phyloP scores from a whole-genome alignment of 2,888 invertebrate genomes.

The Ecdyonurus torrentis region DNA sequence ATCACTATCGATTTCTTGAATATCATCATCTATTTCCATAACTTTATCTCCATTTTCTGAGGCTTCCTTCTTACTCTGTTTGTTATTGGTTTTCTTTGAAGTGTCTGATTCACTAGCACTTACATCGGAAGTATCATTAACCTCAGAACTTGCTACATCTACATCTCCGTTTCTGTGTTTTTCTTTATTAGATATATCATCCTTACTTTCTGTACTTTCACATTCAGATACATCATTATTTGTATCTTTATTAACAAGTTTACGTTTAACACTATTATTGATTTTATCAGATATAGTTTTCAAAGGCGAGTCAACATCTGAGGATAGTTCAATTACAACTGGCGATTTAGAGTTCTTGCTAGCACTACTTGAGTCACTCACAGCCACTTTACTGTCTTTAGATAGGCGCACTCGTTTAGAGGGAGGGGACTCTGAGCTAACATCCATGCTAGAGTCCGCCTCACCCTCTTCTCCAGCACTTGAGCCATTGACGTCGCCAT shows the following conservation, averaged over 20 bases:
- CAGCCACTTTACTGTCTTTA: constrained; percentile 20
- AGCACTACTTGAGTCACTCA: background rate
- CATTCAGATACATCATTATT: constrained; percentile 5
- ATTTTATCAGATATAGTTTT: constrained; percentile 14
- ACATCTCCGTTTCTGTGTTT: constrained; percentile 5
- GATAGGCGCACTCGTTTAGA: constrained; percentile 24
- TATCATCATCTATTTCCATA: constrained; percentile 15
- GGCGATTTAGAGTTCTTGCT: constrained; percentile 1
- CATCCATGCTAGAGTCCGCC: too few species aligned
- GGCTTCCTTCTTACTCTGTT: background rate
- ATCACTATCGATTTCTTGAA: constrained; percentile 14
- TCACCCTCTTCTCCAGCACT: too few species aligned
- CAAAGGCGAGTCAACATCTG: constrained; percentile 10
- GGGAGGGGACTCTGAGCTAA: constrained; percentile 25
- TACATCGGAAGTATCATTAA: background rate
- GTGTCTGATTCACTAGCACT: background rate
- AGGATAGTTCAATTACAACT: background rate
- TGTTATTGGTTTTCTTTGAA: background rate
- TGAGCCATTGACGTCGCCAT: background rate
- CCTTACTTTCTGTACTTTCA: constrained; percentile 12
- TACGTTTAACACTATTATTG: constrained; percentile 9
- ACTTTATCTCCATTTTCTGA: constrained; percentile 10
- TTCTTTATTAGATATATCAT: constrained; percentile 14
- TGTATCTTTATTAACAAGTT: constrained; percentile 6
- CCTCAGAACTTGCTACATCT: background rate